Conservation (phyloP, 2,797 vertebrate genomes). For the Hydrocynus forskahlii region DNA sequence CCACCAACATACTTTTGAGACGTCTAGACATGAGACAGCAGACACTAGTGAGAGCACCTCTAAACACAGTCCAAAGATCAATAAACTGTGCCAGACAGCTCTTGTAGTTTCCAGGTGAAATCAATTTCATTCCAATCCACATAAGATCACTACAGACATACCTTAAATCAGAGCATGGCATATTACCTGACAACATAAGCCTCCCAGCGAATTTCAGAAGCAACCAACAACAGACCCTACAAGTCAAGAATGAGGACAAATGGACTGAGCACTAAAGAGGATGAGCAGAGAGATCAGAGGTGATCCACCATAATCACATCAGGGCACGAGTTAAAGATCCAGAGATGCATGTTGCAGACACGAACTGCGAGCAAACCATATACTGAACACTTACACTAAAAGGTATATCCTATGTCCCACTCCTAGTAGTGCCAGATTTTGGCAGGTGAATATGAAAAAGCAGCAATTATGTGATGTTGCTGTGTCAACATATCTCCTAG, state of each 20-base stretch:
- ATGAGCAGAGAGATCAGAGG: slow-evolving; percentile 33
- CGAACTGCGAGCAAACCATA: neutral
- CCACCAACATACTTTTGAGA: neutral
- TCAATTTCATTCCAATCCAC: neutral
- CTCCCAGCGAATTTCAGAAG: neutral
- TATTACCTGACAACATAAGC: slow-evolving; percentile 14
- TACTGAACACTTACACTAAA: neutral
- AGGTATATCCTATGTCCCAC: neutral
- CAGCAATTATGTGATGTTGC: too few species aligned
- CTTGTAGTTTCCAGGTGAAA: neutral
- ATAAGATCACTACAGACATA: slow-evolving; percentile 21
- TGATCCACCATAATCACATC: slow-evolving; percentile 45
- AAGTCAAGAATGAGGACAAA: slow-evolving; percentile 8
- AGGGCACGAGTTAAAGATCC: slow-evolving; percentile 34
- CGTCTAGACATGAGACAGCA: slow-evolving; percentile 13
- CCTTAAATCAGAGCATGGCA: slow-evolving; percentile 29
- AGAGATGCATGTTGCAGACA: slow-evolving; percentile 29
- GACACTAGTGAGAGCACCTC: neutral
- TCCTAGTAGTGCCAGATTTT: too few species aligned
- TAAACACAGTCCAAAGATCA: neutral
- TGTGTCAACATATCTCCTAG: too few species aligned
- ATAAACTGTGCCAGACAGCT: neutral
- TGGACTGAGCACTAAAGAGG: slow-evolving; percentile 37
- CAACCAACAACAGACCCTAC: slow-evolving; percentile 1
- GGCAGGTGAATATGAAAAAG: too few species aligned